Base-by-base conservation (phyloP, 2,113 vertebrate species). In the Xiphophorus couchianus region DNA sequence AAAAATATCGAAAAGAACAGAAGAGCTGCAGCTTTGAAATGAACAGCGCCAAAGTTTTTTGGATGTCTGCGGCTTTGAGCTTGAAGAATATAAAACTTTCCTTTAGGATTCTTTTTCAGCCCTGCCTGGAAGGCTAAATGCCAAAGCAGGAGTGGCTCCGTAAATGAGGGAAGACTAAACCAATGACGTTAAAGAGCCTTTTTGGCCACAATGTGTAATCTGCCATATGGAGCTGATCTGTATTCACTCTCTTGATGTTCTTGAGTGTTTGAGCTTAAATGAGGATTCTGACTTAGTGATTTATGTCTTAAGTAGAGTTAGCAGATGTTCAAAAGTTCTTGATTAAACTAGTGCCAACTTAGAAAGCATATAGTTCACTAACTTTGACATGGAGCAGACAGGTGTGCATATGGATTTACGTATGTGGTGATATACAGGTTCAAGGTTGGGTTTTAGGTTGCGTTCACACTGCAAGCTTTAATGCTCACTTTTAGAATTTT, bases 191-290 rank as follows among this genome's bases (percentile, higher is more conserved):
- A 70, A 22, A 71, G 74, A 74, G 74, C 28, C 17, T 75, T 42
- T 81, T 74, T 58, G 76, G 61, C 63, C 71, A 35, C 28, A 68
- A 69, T 65, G 42, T 31, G 61, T 61, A 15, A 30, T 69, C 17
- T 22, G 17, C 58, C 81, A 74, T 79, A 84, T 76, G 78, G 78
- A 71, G 78, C 70, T 67, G 28, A 67, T 78, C 64, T 75, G 39
- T 22, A 77, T 48, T 70, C 60, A 62, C 66, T 73, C 37, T 48
- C 69, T 67, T 7, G 35, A 71, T 67, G 28, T 61, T 44, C 75
- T 77, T 25, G 4, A 77, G 69, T 19, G 30, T 31, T 39, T 31
- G 54, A 27, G 72, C 65, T 70, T 69, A 48, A 74, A 73, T 48
- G 65, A 74, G 27, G 27, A 69, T 1, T 74, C 30, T 67, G 66